phyloP scores from a whole-genome alignment of 2,797 vertebrate genomes.

The Alfaro cultratus region DNA sequence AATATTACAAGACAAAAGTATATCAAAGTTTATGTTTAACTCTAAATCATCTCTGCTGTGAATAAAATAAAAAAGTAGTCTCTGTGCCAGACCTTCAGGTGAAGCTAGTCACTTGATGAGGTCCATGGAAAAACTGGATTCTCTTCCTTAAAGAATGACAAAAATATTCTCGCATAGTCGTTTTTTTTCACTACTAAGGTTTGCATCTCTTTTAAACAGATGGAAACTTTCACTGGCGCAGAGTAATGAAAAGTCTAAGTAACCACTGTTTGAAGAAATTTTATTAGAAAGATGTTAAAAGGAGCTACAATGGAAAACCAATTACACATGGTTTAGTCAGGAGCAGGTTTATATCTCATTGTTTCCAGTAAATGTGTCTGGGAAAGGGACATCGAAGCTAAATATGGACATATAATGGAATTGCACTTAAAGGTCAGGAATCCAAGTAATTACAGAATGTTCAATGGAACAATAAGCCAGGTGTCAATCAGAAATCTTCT shows the following conservation, averaged over 20 bases:
- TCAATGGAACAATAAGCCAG: constrained; percentile 44
- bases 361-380: constrained; percentile 24
- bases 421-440: constrained; percentile 36
- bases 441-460: constrained; percentile 42
- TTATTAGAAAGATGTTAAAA: constrained; percentile 59
- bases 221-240: constrained; percentile 68
- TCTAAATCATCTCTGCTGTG: constrained; percentile 22
- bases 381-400: constrained; percentile 44
- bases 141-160: constrained; percentile 42
- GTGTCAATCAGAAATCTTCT: constrained; percentile 59
- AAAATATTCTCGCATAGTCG: constrained; percentile 35
- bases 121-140: constrained; percentile 47
- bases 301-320: constrained; percentile 48
- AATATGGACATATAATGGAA: constrained; percentile 50
- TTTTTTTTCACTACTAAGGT: constrained; percentile 58
- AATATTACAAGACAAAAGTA: constrained; percentile 19
- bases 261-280: constrained; percentile 57
- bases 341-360: constrained; percentile 48
- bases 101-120: constrained; percentile 30
- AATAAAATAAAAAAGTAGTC: constrained; percentile 15
- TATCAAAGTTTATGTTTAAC: constrained; percentile 16
- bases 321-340: constrained; percentile 38
- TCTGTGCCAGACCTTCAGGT: constrained; percentile 34
- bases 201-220: constrained; percentile 63
- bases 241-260: constrained; percentile 63